Evolutionary conservation across 2,888 invertebrate genomes (phyloP).

Genomic region (Cheilosia pagana): DNA sequence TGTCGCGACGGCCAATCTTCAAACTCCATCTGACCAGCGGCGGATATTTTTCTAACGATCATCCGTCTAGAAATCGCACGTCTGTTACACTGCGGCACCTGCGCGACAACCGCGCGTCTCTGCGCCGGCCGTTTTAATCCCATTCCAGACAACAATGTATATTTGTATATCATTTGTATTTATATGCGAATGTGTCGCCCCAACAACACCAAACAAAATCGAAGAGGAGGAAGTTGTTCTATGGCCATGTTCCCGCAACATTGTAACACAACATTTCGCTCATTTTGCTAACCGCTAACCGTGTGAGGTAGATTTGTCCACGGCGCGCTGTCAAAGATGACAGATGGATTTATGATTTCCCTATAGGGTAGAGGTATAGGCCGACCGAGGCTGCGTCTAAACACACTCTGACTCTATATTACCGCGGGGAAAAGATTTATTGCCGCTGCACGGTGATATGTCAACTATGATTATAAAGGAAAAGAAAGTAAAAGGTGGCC

Average conservation of each 20-base stretch:
- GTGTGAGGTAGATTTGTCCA: conserved; percentile 65
- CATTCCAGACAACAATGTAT: conserved; percentile 28
- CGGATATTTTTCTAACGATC: conserved; percentile 30
- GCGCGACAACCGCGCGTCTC: neutral
- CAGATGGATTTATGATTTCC: conserved; percentile 70
- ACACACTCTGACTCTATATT: neutral
- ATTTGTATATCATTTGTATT: conserved; percentile 4
- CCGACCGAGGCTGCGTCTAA: conserved; percentile 35
- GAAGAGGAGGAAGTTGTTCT: conserved; percentile 19
- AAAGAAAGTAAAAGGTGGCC: conserved; percentile 30
- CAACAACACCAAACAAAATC: neutral
- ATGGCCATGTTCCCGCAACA: conserved; percentile 19
- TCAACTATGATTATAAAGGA: neutral
- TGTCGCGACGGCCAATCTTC: neutral
- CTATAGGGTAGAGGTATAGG: conserved; percentile 44
- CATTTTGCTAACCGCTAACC: conserved; percentile 35
- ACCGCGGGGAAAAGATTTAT: conserved; percentile 16
- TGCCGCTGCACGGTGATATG: conserved; percentile 19
- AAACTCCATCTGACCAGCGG: conserved; percentile 1
- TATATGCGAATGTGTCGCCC: neutral
- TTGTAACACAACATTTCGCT: conserved; percentile 40
- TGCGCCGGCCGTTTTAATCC: too few relatives aligned
- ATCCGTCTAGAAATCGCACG: conserved; percentile 8
- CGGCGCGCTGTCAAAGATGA: conserved; percentile 56
- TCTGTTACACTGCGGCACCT: neutral